Evolutionary conservation across 1,140 invertebrate genomes (phyloP), one percentile per base, ranked within the genome.

Genomic region (Neuroterus valhalla): DNA sequence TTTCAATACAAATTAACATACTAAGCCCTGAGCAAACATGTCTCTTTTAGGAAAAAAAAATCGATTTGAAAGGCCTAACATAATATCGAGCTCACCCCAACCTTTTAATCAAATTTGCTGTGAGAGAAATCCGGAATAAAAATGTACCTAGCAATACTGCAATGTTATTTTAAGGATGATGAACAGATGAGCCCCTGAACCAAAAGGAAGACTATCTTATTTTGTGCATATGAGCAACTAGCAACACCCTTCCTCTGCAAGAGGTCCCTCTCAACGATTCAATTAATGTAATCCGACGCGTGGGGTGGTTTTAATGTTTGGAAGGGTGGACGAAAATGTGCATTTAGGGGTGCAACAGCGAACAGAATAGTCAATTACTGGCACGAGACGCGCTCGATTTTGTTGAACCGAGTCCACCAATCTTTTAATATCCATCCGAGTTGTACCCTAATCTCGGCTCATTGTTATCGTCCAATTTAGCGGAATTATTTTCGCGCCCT

Each of bases 211-310:
- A 26, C 52, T 62, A 26, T 31, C 52, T 26, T 14, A 38, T 38
- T 31, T 38, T 15, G 23, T 52, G 31, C 14, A 48, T 48, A 48
- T 48, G 46, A 48, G 46, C 46, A 48, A 19, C 46, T n/a, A 48
- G 46, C 17, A 48, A 19, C 46, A 48, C 46, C 46, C 46, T 48
- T 48, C 46, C n/a, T 17, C 17, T 48, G 46, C 17, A 48, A 38
- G 14, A 26, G 26, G 26, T 26, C 23, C 55, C 23, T 62, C 31
- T 62, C 55, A 62, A 62, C 55, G 23, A 62, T 62, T 62, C 55
- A 62, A 62, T 62, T 62, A 62, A 62, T 62, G 55, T 62, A 62
- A 62, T 62, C 26, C 55, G 26, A 62, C 55, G 55, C 55, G 55
- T 62, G 55, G 55, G 55, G 55, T 55, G 17, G 23, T 14, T 62